phyloP scores from a whole-genome alignment of 2,113 vertebrate genomes.

The Chloroceryle aenea region DNA sequence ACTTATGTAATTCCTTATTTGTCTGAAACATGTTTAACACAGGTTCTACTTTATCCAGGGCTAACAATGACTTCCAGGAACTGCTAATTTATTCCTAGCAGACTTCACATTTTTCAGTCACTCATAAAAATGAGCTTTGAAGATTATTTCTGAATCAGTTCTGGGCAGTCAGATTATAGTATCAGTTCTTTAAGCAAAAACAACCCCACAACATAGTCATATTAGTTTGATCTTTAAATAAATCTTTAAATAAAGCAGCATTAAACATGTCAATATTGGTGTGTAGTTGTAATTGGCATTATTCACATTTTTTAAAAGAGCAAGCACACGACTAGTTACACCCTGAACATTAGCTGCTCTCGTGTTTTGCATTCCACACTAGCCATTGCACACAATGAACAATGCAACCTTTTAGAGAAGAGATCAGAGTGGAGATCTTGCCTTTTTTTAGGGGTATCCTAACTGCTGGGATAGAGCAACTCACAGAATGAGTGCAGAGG shows the following conservation, averaged over 20 bases:
- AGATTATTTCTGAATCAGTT: neutral
- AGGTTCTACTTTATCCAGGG: neutral
- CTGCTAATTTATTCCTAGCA: neutral
- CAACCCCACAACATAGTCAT: neutral
- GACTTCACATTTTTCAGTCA: neutral
- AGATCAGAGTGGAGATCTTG: neutral
- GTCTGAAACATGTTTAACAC: neutral
- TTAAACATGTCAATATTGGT: neutral
- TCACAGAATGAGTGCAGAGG: neutral
- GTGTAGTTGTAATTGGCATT: neutral
- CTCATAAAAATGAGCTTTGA: neutral
- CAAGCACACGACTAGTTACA: neutral
- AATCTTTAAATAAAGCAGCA: neutral
- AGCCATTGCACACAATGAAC: neutral
- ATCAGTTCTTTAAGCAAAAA: neutral
- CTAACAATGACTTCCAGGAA: neutral
- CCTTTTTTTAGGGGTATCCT: neutral
- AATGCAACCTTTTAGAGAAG: neutral
- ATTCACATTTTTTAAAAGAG: neutral
- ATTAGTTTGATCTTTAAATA: neutral
- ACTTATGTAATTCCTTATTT: neutral
- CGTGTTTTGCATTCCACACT: neutral
- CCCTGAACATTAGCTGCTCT: neutral
- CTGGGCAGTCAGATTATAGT: neutral
- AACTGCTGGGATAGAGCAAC: neutral